Evolutionary conservation across 2,113 vertebrate genomes (phyloP).

Genomic region (Pteronura brasiliensis): DNA sequence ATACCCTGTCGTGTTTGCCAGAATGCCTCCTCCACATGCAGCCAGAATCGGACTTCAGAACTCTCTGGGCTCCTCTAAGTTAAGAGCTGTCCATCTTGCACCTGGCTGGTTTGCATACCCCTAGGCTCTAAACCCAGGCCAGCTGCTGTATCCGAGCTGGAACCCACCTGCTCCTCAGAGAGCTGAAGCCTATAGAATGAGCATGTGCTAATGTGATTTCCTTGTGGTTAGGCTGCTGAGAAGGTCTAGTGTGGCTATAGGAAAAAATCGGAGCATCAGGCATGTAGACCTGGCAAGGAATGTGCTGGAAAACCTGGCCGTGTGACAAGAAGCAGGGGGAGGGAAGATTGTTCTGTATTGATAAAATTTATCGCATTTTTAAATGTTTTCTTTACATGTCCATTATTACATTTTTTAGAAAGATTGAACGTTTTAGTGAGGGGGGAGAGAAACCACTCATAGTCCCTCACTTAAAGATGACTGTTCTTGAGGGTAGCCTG

Average conservation of each 20-base stretch:
- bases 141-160: background rate
- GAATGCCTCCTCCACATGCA: background rate
- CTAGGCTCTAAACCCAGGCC: background rate
- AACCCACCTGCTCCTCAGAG: slow-evolving; percentile 43
- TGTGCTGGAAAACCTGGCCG: background rate
- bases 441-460: background rate
- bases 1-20: fast-evolving
- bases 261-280: background rate
- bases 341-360: background rate
- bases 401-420: slow-evolving; percentile 12
- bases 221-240: background rate
- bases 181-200: background rate
- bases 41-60: background rate
- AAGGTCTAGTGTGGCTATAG: background rate
- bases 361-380: background rate
- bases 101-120: background rate
- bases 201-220: background rate
- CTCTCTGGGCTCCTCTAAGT: background rate
- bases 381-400: slow-evolving; percentile 13
- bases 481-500: background rate
- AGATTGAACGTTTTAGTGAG: background rate
- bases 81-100: background rate
- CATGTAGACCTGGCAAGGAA: background rate
- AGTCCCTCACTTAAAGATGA: background rate
- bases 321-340: background rate